phyloP scores from a whole-genome alignment of 1,140 invertebrate genomes.

The Drosophila orosa region DNA sequence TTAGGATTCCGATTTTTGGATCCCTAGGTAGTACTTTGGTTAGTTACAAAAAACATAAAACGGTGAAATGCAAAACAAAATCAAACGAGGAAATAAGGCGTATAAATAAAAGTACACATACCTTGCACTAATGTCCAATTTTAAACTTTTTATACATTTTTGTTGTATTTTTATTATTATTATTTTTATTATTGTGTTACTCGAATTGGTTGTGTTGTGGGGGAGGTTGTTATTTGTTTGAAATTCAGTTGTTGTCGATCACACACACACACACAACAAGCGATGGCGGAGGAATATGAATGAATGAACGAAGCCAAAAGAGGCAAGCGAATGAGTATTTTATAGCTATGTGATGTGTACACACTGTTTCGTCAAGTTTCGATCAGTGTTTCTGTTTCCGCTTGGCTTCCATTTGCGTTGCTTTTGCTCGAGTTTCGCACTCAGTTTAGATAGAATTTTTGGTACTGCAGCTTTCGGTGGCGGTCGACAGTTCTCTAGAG shows the following conservation, averaged over 20 bases:
- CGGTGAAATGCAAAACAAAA: slow-evolving; percentile 15
- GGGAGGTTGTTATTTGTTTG: slow-evolving; percentile 8
- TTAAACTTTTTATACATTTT: slow-evolving; percentile 28
- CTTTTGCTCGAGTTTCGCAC: slow-evolving; percentile 27
- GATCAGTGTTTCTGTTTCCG: slow-evolving; percentile 18
- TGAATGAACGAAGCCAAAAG: slow-evolving; percentile 8
- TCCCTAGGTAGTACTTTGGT: slow-evolving; percentile 7
- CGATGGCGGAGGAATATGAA: slow-evolving; percentile 23
- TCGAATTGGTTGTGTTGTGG: slow-evolving; percentile 18
- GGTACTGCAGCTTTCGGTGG: slow-evolving; percentile 60
- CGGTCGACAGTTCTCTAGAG: slow-evolving; percentile 58
- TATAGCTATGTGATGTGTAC: slow-evolving; percentile 15
- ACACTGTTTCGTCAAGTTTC: slow-evolving; percentile 30
- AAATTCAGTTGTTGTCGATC: slow-evolving; percentile 2
- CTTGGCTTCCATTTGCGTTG: slow-evolving; percentile 74
- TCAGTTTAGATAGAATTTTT: slow-evolving; percentile 38
- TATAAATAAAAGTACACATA: slow-evolving; percentile 77
- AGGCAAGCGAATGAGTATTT: slow-evolving; percentile 10
- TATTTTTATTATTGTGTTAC: slow-evolving; percentile 13
- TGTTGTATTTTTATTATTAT: slow-evolving; percentile 11
- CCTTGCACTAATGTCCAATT: slow-evolving; percentile 80
- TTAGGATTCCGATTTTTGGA: not conserved
- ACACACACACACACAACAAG: slow-evolving; percentile 22
- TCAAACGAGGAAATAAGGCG: slow-evolving; percentile 48
- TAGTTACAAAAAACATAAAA: slow-evolving; percentile 33